Evolutionary conservation across 2,113 vertebrate genomes (phyloP), one percentile per base, ranked within the genome.

Genomic region (Manacus vitellinus): DNA sequence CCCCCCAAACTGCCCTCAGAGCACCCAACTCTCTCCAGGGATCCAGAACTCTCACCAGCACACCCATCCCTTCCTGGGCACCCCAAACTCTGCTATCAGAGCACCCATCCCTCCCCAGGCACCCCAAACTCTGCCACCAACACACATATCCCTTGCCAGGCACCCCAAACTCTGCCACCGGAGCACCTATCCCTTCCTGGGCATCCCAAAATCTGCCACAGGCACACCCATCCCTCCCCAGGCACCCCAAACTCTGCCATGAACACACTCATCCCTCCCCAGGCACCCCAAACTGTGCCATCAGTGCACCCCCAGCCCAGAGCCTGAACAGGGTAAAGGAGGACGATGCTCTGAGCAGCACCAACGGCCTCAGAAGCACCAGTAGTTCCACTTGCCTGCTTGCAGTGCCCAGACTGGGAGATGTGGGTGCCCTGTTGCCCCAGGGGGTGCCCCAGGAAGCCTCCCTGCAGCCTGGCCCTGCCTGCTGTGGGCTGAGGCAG

Each of bases 331-430:
- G 25, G 37, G 52, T 20, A 63, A 28, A 52, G 37, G 30, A 67
- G 13, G 18, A 19, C 1, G 2, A 33, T 41, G 30, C 35, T 67
- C 22, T 22, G 56, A 35, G 54, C n/a, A 16, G 25, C 51, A 52
- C 51, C 33, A n/a, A 31, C 33, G n/a, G 55, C 12, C 55, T 20
- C 55, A 22, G 55, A 30, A 61, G 24, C 24, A 24, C 18, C 63
- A 41, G 44, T 47, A 68, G 68, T 49, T 28, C 43, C 59, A 16
- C 5, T 41, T 41, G 41, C 12, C 62, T 30, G 37, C 20, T 41
- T 39, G 18, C 12, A 0, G 23, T 44, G 28, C 8, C 39, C 41
- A 19, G 20, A 1, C 52, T 39, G 20, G 20, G 33, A 14, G n/a
- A 18, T 33, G 43, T 19, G 70, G 70, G 39, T 68, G 58, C 31